phyloP scores from a whole-genome alignment of 2,113 vertebrate genomes.

The Sinocyclocheilus grahami region DNA sequence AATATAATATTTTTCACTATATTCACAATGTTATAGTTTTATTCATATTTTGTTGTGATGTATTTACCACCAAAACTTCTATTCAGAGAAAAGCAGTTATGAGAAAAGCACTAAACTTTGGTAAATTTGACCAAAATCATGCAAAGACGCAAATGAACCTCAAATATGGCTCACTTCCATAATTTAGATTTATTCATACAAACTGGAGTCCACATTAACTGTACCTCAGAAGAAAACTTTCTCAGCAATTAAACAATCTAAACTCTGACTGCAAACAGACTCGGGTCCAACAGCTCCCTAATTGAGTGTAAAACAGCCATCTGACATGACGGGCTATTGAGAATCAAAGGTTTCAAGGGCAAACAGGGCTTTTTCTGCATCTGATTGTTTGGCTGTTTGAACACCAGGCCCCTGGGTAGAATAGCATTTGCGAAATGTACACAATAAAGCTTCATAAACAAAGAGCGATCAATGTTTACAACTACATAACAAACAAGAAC shows the following conservation, averaged over 20 bases:
- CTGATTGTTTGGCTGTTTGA: constrained; percentile 26
- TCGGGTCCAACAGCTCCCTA: neutral
- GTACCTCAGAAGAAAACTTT: constrained; percentile 15
- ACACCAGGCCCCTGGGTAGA: constrained; percentile 14
- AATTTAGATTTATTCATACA: neutral
- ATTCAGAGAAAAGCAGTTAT: neutral
- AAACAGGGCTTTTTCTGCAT: neutral
- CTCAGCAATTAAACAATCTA: constrained; percentile 8
- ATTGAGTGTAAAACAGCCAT: constrained; percentile 23
- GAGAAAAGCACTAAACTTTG: neutral
- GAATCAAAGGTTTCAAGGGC: constrained; percentile 28
- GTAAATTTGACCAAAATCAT: neutral
- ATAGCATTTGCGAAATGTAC: constrained; percentile 11
- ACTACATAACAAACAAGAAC: constrained; percentile 16
- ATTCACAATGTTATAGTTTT: neutral
- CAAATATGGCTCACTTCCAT: neutral
- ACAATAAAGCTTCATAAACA: constrained; percentile 44
- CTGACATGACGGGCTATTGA: neutral
- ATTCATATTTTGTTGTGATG: neutral
- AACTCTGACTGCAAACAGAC: constrained; percentile 16
- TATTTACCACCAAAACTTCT: neutral
- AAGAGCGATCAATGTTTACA: constrained; percentile 39
- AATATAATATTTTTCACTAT: neutral
- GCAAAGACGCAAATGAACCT: neutral
- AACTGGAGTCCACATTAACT: neutral